A percentile compares a stretch with the other conserved stretches of the same genome.
phyloP scores from a whole-genome alignment of 2,113 vertebrate genomes.

The Leptosomus discolor region DNA sequence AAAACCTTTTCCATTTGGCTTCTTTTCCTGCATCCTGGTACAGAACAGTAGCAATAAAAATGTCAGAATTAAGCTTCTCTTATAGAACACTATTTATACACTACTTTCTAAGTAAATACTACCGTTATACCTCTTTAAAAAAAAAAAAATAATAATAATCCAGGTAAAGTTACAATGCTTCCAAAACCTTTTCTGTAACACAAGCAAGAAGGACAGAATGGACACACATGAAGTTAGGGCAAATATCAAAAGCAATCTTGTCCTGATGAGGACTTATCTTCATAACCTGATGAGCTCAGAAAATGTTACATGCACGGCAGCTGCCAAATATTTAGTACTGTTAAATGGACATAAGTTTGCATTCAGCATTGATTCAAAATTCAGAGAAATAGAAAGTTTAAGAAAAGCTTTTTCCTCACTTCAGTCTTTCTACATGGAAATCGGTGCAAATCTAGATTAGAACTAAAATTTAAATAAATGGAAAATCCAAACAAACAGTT shows the following conservation, averaged over 20 bases:
- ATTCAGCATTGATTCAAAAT: not conserved
- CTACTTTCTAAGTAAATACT: not conserved
- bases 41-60: not conserved
- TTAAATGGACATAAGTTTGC: not conserved
- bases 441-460: not conserved
- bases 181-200: not conserved
- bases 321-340: not conserved
- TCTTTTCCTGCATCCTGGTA: not conserved
- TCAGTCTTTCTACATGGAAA: not conserved
- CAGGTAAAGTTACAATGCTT: not conserved
- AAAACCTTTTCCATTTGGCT: not conserved
- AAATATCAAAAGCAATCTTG: not conserved
- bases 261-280: not conserved
- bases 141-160: not conserved
- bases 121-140: not conserved
- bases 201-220: not conserved
- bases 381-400: not conserved
- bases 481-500: not conserved
- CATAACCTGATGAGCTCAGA: not conserved
- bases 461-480: constrained; percentile 1
- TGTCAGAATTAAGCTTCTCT: not conserved
- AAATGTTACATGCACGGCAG: not conserved
- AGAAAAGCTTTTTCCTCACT: not conserved
- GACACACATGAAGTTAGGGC: not conserved
- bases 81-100: not conserved